Evolutionary conservation across 1,140 invertebrate genomes (phyloP).

Genomic region (Cotesia typhae): DNA sequence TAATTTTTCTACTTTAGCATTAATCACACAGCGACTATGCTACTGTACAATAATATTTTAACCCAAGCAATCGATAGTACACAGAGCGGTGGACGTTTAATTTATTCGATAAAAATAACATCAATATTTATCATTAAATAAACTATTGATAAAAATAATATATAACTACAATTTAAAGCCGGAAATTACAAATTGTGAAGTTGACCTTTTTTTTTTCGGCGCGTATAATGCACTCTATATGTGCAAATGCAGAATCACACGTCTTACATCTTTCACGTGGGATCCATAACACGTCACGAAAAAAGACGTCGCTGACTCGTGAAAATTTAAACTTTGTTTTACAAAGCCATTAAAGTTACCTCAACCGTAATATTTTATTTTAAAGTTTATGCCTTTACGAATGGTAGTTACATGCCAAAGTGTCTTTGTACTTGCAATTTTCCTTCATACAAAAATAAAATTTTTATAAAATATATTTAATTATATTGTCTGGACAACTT

Average conservation of each 20-base stretch:
- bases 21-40: not conserved
- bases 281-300: conserved; percentile 8
- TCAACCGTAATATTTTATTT: conserved; percentile 30
- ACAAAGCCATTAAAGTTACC: conserved; percentile 36
- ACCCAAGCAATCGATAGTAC: not conserved
- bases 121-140: too few relatives aligned
- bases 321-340: conserved; percentile 27
- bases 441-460: too few relatives aligned
- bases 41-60: too few relatives aligned
- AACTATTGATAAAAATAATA: too few relatives aligned
- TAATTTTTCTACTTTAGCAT: not conserved
- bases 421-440: too few relatives aligned
- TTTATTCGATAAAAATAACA: too few relatives aligned
- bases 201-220: not conserved
- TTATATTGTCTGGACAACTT: too few relatives aligned
- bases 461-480: too few relatives aligned
- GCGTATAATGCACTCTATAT: not conserved
- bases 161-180: not conserved
- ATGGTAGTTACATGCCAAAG: conserved; percentile 5
- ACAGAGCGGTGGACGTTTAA: not conserved
- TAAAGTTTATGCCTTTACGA: not conserved
- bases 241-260: not conserved
- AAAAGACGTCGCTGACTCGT: not conserved
- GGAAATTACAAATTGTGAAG: not conserved
- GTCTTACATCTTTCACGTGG: conserved; percentile 11